A percentile compares a stretch with the other conserved stretches of the same genome.
These are phyloP conservation scores for Neomorphus geoffroyi DNA, from an alignment of 2,797 vertebrate genomes.

Conservation along the genomic window DNA sequence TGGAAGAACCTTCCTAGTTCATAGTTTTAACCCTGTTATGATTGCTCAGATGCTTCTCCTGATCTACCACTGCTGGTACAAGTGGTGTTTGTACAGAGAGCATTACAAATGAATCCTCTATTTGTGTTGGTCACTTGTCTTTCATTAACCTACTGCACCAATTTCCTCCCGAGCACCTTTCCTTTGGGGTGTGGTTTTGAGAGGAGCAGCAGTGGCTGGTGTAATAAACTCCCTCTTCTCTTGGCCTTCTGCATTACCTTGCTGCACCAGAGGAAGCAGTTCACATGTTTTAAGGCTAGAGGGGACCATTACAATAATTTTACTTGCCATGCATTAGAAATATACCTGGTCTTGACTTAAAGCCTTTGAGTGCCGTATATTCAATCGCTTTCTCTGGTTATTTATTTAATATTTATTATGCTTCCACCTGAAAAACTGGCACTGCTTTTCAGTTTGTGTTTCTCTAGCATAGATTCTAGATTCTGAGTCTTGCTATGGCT, in stretches of 20 bases:
- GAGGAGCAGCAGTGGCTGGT: neutral
- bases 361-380: neutral
- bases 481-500: neutral
- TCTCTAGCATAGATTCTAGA: neutral
- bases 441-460: neutral
- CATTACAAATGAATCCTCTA: neutral
- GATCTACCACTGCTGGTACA: neutral
- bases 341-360: neutral
- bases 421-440: neutral
- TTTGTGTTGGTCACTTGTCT: neutral
- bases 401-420: neutral
- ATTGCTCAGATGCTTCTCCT: neutral
- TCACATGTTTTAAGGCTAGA: constrained; percentile 23
- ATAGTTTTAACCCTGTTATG: neutral
- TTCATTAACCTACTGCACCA: constrained; percentile 17
- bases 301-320: constrained; percentile 45
- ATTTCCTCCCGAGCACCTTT: constrained; percentile 14
- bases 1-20: neutral
- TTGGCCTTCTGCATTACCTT: rapidly evolving
- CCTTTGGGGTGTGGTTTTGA: constrained; percentile 21
- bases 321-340: neutral
- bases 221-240: neutral
- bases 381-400: neutral
- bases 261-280: constrained; percentile 8
- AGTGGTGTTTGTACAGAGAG: neutral